Base-by-base conservation (phyloP, 2,113 vertebrate species). In the Gadus macrocephalus region DNA sequence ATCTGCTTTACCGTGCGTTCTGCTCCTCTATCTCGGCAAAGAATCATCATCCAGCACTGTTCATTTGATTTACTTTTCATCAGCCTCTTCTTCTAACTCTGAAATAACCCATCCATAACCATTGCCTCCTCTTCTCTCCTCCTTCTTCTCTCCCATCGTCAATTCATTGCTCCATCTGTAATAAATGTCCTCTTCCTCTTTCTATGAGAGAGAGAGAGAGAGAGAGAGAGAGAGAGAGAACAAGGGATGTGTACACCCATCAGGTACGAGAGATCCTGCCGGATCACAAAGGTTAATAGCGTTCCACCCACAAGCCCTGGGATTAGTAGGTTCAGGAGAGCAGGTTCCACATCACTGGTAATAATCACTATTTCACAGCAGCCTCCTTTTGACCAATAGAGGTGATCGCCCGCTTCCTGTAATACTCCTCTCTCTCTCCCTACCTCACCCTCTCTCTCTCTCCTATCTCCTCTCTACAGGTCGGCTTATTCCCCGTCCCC, bases 221-320 rank as follows among this genome's bases (percentile, higher is more conserved):
- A 49, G 42, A 49, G 42, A 7, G 8, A 49, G 42, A 2, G 42
- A 49, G 42, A 1, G 42, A 49, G 8, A 9, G 42, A 15, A 2
- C 1, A 63, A 53, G 69, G 16, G 65, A 14, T 35, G 62, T 0
- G 16, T 35, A 53, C 73, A 79, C 81, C 75, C 73, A 80, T 82
- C 75, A 74, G 74, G 68, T 53, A 74, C 60, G 67, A 8, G 3
- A 15, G 81, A 64, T 79, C 63, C 53, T 42, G 16, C 3, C 60
- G 25, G 74, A 79, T 85, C 73, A 31, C 59, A 14, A 82, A 82
- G 87, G 85, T 89, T 89, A 91, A 92, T 88, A 83, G 82, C 84
- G 67, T 84, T 85, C 67, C 75, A 72, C 81, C 79, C 84, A 78
- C 75, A 78, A 81, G 35, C 69, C 73, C n/a, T 15, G 38, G 83